phyloP scores from a whole-genome alignment of 1,140 invertebrate genomes.

The Bombus sibiricus region DNA sequence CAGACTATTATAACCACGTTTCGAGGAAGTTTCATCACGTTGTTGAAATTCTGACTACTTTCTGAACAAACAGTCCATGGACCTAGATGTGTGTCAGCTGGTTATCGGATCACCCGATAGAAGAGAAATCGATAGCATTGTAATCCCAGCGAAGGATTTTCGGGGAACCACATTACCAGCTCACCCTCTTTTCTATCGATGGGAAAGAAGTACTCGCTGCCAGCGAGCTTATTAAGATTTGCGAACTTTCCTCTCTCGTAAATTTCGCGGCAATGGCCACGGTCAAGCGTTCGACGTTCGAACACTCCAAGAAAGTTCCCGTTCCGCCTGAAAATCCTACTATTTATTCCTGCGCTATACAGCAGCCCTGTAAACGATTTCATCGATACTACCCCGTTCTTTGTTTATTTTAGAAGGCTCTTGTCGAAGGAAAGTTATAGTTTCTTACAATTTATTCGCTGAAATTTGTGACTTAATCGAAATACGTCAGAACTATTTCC shows the following conservation, averaged over 20 bases:
- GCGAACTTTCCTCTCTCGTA: constrained; percentile 24
- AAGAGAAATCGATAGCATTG: constrained; percentile 61
- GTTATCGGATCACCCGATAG: constrained; percentile 61
- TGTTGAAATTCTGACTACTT: no score
- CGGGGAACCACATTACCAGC: constrained; percentile 46
- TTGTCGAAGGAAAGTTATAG: no score
- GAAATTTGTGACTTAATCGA: no score
- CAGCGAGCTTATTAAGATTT: constrained; percentile 57
- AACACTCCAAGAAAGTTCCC: neutral
- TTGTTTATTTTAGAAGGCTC: no score
- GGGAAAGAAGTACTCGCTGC: constrained; percentile 40
- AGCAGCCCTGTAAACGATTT: no score
- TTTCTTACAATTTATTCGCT: no score
- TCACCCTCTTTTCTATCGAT: constrained; percentile 14
- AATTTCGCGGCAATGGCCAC: neutral
- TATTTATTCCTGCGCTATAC: neutral
- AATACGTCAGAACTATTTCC: no score
- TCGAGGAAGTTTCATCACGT: no score
- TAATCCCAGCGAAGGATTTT: constrained; percentile 9
- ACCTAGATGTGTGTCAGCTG: neutral
- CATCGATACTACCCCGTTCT: no score
- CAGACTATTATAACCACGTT: neutral
- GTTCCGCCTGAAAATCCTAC: neutral
- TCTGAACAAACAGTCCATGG: neutral
- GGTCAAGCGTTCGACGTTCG: constrained; percentile 3